Evolutionary conservation across 2,888 invertebrate genomes (phyloP).

Genomic region (Drosophila paracracens): DNA sequence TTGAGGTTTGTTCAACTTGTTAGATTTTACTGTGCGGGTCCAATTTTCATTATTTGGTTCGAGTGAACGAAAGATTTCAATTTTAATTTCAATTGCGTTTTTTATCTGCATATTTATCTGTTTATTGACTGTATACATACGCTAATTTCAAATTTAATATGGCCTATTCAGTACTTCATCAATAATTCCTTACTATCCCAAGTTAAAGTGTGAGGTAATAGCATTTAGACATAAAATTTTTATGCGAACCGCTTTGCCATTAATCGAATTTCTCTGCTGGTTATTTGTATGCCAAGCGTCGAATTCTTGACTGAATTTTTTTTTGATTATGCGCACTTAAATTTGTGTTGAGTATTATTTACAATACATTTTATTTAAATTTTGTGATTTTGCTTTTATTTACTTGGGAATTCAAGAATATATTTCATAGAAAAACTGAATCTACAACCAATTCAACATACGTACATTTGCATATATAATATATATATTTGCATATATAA

Average conservation of each 20-base stretch:
- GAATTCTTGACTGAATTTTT: not conserved
- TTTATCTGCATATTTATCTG: slow-evolving; percentile 11
- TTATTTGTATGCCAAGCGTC: not conserved
- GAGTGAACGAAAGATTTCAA: slow-evolving; percentile 18
- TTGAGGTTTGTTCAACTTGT: slow-evolving; percentile 71
- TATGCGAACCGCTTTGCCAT: not conserved
- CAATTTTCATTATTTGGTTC: slow-evolving; percentile 39
- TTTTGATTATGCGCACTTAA: not conserved
- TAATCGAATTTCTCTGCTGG: not conserved
- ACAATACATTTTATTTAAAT: not conserved
- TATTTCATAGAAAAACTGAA: not conserved
- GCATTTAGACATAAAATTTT: not conserved
- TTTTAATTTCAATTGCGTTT: slow-evolving; percentile 21
- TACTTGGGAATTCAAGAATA: not conserved
- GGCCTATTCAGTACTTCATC: not conserved
- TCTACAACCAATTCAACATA: not conserved
- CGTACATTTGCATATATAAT: not conserved
- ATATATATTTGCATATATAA: not conserved
- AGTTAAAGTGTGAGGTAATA: not conserved
- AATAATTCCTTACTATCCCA: not conserved
- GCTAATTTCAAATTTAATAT: not conserved
- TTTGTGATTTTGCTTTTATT: not conserved
- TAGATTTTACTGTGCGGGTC: slow-evolving; percentile 35
- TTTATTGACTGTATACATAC: too few relatives aligned
- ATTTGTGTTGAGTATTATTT: not conserved